These are phyloP conservation scores for Aphidoletes aphidimyza DNA, from an alignment of 2,888 invertebrate genomes.

Conservation along the genomic window DNA sequence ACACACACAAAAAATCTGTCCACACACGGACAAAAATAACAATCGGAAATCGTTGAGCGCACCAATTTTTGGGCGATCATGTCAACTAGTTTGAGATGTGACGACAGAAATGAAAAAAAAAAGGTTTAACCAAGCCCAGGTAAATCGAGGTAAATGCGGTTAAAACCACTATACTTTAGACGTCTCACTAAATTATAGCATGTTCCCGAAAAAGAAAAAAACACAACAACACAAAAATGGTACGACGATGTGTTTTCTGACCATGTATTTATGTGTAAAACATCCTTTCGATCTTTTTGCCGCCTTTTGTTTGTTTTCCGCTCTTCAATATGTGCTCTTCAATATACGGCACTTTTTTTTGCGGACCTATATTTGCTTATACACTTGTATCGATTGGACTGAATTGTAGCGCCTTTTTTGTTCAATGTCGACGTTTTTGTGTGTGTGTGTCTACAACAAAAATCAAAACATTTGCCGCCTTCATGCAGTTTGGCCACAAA, in stretches of 20 bases:
- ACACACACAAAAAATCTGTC: conserved; percentile 12
- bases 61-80: conserved; percentile 24
- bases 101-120: background rate
- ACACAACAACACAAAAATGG: background rate
- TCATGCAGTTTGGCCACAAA: conserved; percentile 35
- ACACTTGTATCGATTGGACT: conserved; percentile 24
- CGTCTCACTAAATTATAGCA: conserved; percentile 7
- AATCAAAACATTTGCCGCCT: conserved; percentile 46
- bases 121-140: background rate
- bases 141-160: conserved; percentile 38
- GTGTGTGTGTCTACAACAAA: background rate
- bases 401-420: too few relatives aligned
- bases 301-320: conserved; percentile 34
- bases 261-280: conserved; percentile 40
- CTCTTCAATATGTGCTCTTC: background rate
- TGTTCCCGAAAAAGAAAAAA: background rate
- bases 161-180: conserved; percentile 25
- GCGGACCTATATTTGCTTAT: conserved; percentile 15
- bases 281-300: conserved; percentile 31
- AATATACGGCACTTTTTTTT: background rate
- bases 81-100: conserved; percentile 25
- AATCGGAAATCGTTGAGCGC: conserved; percentile 34
- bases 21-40: conserved; percentile 44
- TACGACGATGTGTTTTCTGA: background rate
- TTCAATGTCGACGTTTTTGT: background rate